phyloP scores from a whole-genome alignment of 23 tunicate genomes.

The Halocynthia roretzi region DNA sequence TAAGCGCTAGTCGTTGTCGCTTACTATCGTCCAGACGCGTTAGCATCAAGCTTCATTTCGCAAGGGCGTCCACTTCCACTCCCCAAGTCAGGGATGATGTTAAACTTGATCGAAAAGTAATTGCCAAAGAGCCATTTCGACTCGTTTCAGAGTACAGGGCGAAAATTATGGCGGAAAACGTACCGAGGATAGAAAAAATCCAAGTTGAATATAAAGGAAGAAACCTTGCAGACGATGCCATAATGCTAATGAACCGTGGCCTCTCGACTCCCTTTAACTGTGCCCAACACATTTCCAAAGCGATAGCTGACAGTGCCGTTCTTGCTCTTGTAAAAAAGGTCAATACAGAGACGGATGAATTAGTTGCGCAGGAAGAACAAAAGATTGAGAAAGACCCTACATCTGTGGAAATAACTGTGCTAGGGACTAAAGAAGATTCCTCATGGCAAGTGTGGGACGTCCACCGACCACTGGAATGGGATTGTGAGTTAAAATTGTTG shows the following conservation, averaged over 20 bases:
- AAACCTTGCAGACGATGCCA: slow-evolving; percentile 64
- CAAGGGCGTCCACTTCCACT: no score
- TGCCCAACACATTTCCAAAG: slow-evolving; percentile 58
- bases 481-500: slow-evolving; percentile 61
- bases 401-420: background rate
- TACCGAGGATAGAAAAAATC: slow-evolving; percentile 77
- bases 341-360: background rate
- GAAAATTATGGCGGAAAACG: slow-evolving; percentile 28
- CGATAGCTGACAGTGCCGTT: slow-evolving; percentile 37
- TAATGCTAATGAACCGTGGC: slow-evolving; percentile 71
- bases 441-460: slow-evolving; percentile 54
- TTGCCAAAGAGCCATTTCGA: background rate
- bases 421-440: background rate
- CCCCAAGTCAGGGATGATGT: background rate
- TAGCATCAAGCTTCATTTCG: no score
- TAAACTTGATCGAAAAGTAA: background rate
- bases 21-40: no score
- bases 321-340: slow-evolving; percentile 40
- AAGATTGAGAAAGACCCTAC: background rate
- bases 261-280: slow-evolving; percentile 82
- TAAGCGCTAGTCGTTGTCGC: no score
- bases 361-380: background rate
- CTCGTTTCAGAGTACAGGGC: slow-evolving; percentile 2
- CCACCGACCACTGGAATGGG: slow-evolving; percentile 46
- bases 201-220: slow-evolving; percentile 53